Evolutionary conservation across 2,888 invertebrate genomes (phyloP).

Genomic region (Macrophya annulata): DNA sequence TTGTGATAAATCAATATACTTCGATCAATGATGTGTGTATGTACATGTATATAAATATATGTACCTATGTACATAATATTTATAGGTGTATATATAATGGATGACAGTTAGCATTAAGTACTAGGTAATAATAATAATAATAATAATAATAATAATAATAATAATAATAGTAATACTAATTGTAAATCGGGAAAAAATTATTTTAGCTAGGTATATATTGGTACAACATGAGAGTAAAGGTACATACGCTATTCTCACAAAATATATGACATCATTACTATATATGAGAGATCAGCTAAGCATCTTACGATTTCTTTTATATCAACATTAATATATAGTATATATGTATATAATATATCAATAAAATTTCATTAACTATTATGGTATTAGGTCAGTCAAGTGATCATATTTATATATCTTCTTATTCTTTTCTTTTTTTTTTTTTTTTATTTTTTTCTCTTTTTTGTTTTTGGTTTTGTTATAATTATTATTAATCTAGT

Average conservation of each 20-base stretch:
- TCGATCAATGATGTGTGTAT: neutral
- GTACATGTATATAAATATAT: no score
- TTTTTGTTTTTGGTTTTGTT: neutral
- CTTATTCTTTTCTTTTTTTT: conserved; percentile 13
- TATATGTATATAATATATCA: conserved; percentile 56
- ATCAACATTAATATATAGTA: conserved; percentile 58
- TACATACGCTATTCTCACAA: conserved; percentile 65
- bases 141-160: neutral
- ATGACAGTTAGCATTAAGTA: conserved; percentile 44
- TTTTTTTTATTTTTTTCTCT: neutral
- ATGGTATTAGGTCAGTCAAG: conserved; percentile 56
- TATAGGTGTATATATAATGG: neutral
- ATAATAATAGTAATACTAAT: neutral
- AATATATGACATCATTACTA: conserved; percentile 62
- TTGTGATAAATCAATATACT: neutral
- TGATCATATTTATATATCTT: conserved; percentile 40
- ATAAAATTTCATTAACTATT: conserved; percentile 47
- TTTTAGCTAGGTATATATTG: neutral
- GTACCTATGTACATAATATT: no score
- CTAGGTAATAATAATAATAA: neutral
- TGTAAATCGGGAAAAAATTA: conserved; percentile 27
- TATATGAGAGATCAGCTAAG: conserved; percentile 58
- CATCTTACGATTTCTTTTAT: conserved; percentile 41
- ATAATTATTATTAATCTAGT: neutral
- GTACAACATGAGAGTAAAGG: conserved; percentile 53